Conservation (phyloP, 2,888 invertebrate species). For the Idaea straminata region DNA sequence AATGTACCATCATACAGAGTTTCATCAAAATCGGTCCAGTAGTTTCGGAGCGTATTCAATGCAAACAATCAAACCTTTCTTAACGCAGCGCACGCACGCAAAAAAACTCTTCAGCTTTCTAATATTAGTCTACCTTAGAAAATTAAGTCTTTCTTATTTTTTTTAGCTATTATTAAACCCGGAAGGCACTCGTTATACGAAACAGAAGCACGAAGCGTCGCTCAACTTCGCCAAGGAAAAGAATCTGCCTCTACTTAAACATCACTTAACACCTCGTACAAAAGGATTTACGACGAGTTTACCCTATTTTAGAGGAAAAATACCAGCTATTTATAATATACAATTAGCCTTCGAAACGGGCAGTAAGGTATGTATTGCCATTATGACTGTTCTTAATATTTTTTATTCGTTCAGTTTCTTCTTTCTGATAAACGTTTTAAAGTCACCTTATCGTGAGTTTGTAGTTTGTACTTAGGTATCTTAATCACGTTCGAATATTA, state of each 20-base stretch:
- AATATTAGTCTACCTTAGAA: too few relatives aligned
- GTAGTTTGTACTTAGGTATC: too few relatives aligned
- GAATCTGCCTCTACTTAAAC: slow-evolving; percentile 90
- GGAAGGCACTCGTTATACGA: slow-evolving; percentile 96
- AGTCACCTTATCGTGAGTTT: too few relatives aligned
- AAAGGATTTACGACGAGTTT: slow-evolving; percentile 95
- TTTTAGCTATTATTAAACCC: slow-evolving; percentile 91
- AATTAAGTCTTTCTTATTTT: slow-evolving; percentile 4
- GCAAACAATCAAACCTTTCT: too few relatives aligned
- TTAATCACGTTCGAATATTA: too few relatives aligned
- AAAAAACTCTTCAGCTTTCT: too few relatives aligned
- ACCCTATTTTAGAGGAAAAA: slow-evolving; percentile 88
- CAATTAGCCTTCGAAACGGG: slow-evolving; percentile 85
- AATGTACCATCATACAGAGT: too few relatives aligned
- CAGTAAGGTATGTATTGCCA: slow-evolving; percentile 67
- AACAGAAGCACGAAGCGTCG: slow-evolving; percentile 91
- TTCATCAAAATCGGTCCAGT: too few relatives aligned
- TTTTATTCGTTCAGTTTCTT: neutral
- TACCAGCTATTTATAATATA: slow-evolving; percentile 91
- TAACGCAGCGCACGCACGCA: too few relatives aligned
- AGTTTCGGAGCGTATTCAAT: too few relatives aligned
- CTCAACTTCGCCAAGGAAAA: slow-evolving; percentile 92
- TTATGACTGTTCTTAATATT: neutral
- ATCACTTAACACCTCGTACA: slow-evolving; percentile 96
- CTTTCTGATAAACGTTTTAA: neutral